Conservation (phyloP, 2,888 invertebrate genomes). For the Xestoiulus laeticollis region DNA sequence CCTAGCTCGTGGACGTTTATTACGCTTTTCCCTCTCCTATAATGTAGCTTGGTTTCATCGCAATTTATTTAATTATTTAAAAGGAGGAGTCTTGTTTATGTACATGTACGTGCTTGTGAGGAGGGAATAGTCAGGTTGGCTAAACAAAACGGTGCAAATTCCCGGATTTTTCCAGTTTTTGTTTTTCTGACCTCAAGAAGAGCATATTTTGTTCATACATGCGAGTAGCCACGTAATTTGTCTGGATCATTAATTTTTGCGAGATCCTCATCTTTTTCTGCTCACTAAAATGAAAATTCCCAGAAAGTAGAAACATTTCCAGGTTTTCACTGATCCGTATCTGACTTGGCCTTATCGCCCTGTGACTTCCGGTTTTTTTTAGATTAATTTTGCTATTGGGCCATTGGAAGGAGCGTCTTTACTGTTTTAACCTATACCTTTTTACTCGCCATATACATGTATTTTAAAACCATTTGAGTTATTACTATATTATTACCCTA, state of each 20-base stretch:
- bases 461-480: too few species aligned
- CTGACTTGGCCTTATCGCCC: background rate
- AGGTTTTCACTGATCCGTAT: background rate
- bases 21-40: background rate
- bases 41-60: background rate
- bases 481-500: too few species aligned
- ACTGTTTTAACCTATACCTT: background rate
- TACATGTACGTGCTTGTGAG: background rate
- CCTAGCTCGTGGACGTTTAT: background rate
- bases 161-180: background rate
- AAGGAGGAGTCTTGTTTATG: constrained; percentile 12
- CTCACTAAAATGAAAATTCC: background rate
- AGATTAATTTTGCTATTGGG: background rate
- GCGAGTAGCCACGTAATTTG: background rate
- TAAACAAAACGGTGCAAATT: background rate
- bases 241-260: background rate
- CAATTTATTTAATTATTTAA: constrained; percentile 17
- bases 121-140: background rate
- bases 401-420: background rate
- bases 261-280: background rate
- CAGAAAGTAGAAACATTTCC: background rate
- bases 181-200: background rate
- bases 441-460: background rate
- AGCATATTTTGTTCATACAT: background rate
- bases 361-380: background rate